Conservation (phyloP, 2,113 vertebrate genomes). For the Xenus cinereus region DNA sequence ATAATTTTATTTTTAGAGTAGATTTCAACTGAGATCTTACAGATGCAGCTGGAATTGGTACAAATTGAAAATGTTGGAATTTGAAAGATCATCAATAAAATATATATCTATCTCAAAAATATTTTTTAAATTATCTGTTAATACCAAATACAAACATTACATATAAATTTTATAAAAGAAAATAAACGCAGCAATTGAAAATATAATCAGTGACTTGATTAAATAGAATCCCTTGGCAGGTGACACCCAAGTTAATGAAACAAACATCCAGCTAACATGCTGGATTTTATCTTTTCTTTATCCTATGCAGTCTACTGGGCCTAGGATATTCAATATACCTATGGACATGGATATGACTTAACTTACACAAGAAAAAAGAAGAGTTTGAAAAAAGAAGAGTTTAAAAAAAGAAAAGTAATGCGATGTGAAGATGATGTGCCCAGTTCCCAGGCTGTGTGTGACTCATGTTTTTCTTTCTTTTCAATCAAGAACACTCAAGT, state of each 20-base stretch:
- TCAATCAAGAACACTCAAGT: neutral
- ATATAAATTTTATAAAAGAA: neutral
- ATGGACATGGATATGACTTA: neutral
- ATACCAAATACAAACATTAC: neutral
- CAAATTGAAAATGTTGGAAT: neutral
- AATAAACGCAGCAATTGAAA: neutral
- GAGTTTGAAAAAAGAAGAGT: neutral
- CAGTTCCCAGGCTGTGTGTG: neutral
- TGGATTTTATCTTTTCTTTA: neutral
- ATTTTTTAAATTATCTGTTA: neutral
- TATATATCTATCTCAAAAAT: neutral
- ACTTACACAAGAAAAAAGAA: neutral
- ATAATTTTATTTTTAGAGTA: neutral
- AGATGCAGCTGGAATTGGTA: neutral
- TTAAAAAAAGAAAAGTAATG: neutral
- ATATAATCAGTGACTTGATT: neutral
- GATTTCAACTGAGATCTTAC: neutral
- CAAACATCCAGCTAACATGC: neutral
- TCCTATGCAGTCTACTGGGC: neutral
- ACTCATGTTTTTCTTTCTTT: constrained; percentile 13
- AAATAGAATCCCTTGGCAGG: neutral
- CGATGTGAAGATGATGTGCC: neutral
- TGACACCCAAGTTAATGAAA: neutral
- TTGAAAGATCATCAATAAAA: neutral
- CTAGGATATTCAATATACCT: neutral